phyloP scores from a whole-genome alignment of 2,888 invertebrate genomes.

The Prionchulus punctatus region DNA sequence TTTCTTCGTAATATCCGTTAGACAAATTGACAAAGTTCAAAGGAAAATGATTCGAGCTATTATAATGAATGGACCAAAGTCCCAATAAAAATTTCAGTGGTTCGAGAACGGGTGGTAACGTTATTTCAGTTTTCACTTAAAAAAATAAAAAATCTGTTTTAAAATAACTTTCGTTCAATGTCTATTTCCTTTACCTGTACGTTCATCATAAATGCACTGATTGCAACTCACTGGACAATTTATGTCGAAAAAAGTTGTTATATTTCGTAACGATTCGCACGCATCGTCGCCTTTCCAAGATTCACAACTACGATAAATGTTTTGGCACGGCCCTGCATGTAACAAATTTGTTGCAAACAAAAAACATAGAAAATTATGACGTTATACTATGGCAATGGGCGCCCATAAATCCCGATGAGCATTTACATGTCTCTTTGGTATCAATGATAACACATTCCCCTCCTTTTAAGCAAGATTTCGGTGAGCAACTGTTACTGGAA shows the following conservation, averaged over 20 bases:
- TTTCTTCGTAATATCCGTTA: too few relatives aligned
- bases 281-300: constrained; percentile 1
- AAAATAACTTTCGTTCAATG: too few relatives aligned
- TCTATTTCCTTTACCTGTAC: constrained; percentile 1
- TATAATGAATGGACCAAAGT: too few relatives aligned
- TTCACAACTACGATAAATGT: constrained; percentile 1
- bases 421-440: background rate
- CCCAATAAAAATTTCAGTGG: too few relatives aligned
- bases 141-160: too few relatives aligned
- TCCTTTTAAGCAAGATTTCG: constrained; percentile 77
- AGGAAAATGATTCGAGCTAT: too few relatives aligned
- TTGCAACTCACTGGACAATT: constrained; percentile 1
- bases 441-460: constrained; percentile 50
- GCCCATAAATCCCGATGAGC: background rate
- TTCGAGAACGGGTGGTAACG: too few relatives aligned
- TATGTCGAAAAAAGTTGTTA: background rate
- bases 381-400: background rate
- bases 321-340: constrained; percentile 2
- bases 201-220: background rate
- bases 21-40: too few relatives aligned
- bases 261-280: background rate
- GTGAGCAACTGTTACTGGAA: constrained; percentile 53
- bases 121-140: too few relatives aligned
- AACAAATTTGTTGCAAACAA: background rate
- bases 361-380: background rate